Base-by-base conservation (phyloP, 2,797 vertebrate species). In the Siniperca obscura region DNA sequence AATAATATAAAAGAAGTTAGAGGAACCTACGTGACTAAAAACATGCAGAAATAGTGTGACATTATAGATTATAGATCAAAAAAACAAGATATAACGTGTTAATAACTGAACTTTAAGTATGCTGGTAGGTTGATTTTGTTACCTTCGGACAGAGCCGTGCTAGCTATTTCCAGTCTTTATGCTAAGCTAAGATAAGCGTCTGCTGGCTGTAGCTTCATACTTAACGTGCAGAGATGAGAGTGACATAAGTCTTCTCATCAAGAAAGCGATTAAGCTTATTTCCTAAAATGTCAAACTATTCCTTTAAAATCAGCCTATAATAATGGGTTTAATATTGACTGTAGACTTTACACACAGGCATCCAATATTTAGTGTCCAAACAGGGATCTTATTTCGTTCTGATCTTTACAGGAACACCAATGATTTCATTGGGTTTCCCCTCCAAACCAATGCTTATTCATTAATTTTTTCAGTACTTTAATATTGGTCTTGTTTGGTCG, bases 251-350 rank as follows among this genome's bases (percentile, higher is more conserved):
- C 19, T 34, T 68, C 22, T 50, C 65, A 16, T 52, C 3, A 13
- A 27, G 3, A 53, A 40, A 40, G 22, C 0, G 1, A 42, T 12
- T 21, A 21, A 46, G 12, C 19, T 0, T 0, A 4, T 34, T 40
- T 55, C 53, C 22, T 48, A 25, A 46, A 50, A 14, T 21, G 21
- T 7, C 1, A 14, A 55, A 48, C 3, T 12, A 4, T 25, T 59
- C 19, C 4, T 60, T 59, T 69, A 22, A 50, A 64, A 75, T 19
- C 50, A 38, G 38, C 48, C n/a, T 55, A 16, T 44, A 25, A 56
- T 16, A 25, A 42, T 7, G 1, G 7, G 11, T 30, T 55, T 17
- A 34, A 53, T 16, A 34, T 25, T 10, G 27, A 30, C 16, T 22
- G 59, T 2, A 6, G 19, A 52, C 30, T 34, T 46, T 22, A 46